Evolutionary conservation across 1,140 invertebrate species (phyloP).

Genomic region (Trichomalopsis sarcophagae): DNA sequence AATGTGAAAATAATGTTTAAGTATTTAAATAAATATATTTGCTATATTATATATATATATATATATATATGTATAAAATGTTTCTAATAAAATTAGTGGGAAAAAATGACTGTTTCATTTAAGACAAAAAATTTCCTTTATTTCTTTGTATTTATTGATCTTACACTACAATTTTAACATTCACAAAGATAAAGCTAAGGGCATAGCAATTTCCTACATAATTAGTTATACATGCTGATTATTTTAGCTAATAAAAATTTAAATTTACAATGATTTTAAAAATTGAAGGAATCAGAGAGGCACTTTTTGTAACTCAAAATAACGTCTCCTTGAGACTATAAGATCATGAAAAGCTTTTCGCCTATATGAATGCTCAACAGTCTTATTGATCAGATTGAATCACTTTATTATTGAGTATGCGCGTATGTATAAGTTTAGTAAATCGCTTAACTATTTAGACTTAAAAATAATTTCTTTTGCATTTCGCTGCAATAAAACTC

Average conservation of each 20-base stretch:
- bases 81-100: conserved; percentile 54
- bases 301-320: conserved; percentile 62
- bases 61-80: conserved; percentile 40
- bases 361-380: conserved; percentile 55
- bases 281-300: conserved; percentile 60
- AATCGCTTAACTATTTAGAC: conserved; percentile 50
- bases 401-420: conserved; percentile 53
- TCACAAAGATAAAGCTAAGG: conserved; percentile 46
- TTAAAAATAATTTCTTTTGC: conserved; percentile 65
- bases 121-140: conserved; percentile 36
- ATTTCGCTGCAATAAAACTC: conserved; percentile 61
- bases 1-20: conserved; percentile 37
- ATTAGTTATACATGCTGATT: conserved; percentile 27
- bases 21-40: conserved; percentile 46
- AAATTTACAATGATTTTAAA: conserved; percentile 52
- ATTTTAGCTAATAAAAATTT: conserved; percentile 45
- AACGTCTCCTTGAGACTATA: conserved; percentile 53
- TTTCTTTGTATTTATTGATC: conserved; percentile 47
- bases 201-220: conserved; percentile 37
- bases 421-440: conserved; percentile 47
- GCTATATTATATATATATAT: conserved; percentile 30
- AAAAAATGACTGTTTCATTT: conserved; percentile 36
- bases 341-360: conserved; percentile 57
- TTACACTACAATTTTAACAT: conserved; percentile 49
- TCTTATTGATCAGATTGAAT: conserved; percentile 59